Evolutionary conservation across 2,113 vertebrate species (phyloP).

Genomic region (Percina caprodes): DNA sequence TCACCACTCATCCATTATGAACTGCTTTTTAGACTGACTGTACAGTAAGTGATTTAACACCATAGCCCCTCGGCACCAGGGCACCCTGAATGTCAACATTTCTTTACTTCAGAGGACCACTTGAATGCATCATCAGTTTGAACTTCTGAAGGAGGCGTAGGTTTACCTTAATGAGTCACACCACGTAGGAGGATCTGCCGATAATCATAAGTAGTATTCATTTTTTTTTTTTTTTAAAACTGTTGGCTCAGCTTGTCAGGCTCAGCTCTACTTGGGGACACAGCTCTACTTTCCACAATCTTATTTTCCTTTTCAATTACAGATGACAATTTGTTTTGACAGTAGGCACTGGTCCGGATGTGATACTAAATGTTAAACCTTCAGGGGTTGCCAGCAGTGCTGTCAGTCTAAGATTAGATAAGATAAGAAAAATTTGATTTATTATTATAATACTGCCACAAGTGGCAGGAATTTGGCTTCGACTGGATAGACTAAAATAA

Average conservation of each 20-base stretch:
- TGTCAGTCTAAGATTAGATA: neutral
- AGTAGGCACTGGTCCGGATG: neutral
- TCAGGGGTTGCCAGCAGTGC: neutral
- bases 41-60: neutral
- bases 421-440: too few relatives aligned
- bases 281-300: neutral
- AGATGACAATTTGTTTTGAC: neutral
- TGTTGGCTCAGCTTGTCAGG: neutral
- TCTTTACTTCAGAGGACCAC: neutral
- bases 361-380: neutral
- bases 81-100: neutral
- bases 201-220: constrained; percentile 12
- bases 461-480: too few relatives aligned
- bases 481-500: too few relatives aligned
- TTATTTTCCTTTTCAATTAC: neutral
- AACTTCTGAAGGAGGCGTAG: neutral
- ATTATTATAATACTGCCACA: too few relatives aligned
- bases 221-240: too few relatives aligned
- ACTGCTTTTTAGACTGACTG: neutral
- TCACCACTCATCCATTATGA: neutral
- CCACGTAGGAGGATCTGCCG: constrained; percentile 13
- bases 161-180: constrained; percentile 10
- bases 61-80: neutral
- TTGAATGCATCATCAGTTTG: constrained; percentile 6
- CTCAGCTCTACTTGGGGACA: neutral